These are phyloP conservation scores for Priocnemis perturbator DNA, from an alignment of 2,888 invertebrate genomes.

Conservation along the genomic window DNA sequence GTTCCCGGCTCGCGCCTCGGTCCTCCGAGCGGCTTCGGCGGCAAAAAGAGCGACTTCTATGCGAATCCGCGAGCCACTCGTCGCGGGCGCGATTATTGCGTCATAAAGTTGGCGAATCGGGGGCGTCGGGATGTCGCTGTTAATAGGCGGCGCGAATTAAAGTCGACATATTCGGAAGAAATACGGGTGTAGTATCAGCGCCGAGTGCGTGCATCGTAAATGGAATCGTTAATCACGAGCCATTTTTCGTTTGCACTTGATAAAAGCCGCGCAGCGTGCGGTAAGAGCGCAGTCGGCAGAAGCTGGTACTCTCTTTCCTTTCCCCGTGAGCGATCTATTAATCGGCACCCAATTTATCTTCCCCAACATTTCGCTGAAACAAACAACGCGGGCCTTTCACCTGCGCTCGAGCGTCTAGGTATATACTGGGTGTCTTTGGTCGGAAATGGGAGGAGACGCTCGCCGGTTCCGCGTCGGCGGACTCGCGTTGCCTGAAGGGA, in stretches of 20 bases:
- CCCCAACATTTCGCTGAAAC: conserved; percentile 20
- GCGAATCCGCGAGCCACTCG: too few species aligned
- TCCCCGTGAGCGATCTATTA: conserved; percentile 14
- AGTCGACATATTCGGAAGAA: conserved; percentile 13
- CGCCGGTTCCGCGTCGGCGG: conserved; percentile 13
- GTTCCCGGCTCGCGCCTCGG: conserved; percentile 6
- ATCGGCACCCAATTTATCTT: conserved; percentile 21
- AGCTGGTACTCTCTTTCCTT: too few species aligned
- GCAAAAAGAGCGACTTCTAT: too few species aligned
- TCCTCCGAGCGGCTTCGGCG: not conserved
- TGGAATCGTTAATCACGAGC: too few species aligned
- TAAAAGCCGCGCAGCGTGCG: too few species aligned
- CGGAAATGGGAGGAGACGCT: conserved; percentile 18
- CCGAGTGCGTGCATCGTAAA: too few species aligned
- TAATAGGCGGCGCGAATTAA: too few species aligned
- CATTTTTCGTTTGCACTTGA: too few species aligned
- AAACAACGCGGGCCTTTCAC: conserved; percentile 23
- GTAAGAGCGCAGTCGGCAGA: too few species aligned
- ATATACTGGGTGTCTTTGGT: conserved; percentile 12
- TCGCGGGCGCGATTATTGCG: too few species aligned
- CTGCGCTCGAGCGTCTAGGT: conserved; percentile 3
- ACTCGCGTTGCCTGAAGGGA: not conserved
- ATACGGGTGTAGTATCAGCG: conserved; percentile 15
- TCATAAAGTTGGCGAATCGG: too few species aligned
- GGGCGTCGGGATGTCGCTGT: too few species aligned